These are phyloP conservation scores for Acanthosoma haemorrhoidale DNA, from an alignment of 2,888 invertebrate species.

Conservation along the genomic window DNA sequence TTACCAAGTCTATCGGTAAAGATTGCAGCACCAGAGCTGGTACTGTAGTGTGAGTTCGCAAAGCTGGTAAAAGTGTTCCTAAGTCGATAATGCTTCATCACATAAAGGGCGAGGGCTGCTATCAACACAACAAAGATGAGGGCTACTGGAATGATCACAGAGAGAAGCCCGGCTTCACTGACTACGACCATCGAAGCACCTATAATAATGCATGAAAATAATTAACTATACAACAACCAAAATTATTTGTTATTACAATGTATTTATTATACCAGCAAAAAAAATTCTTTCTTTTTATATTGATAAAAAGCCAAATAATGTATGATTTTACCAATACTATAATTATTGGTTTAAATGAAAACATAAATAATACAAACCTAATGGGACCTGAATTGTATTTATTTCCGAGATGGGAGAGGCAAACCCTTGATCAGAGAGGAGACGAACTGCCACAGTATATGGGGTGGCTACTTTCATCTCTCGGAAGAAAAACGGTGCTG, in stretches of 20 bases:
- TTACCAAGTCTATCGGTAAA: slow-evolving; percentile 67
- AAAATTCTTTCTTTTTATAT: too few relatives aligned
- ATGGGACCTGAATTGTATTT: slow-evolving; percentile 45
- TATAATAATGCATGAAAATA: too few relatives aligned
- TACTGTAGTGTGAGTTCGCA: slow-evolving; percentile 79
- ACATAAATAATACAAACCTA: neutral
- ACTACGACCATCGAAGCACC: slow-evolving; percentile 43
- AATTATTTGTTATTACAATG: too few relatives aligned
- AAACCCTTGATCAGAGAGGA: slow-evolving; percentile 57
- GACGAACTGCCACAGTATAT: slow-evolving; percentile 61
- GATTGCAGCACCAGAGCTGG: slow-evolving; percentile 78
- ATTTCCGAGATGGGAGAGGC: slow-evolving; percentile 59
- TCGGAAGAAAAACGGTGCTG: slow-evolving; percentile 55
- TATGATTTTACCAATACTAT: too few relatives aligned
- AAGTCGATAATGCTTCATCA: slow-evolving; percentile 47
- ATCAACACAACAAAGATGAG: slow-evolving; percentile 53
- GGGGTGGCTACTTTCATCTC: slow-evolving; percentile 50
- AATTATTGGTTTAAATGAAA: too few relatives aligned
- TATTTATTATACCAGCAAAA: too few relatives aligned
- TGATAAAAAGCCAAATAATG: too few relatives aligned
- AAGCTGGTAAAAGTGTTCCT: slow-evolving; percentile 74
- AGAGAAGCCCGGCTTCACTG: slow-evolving; percentile 46
- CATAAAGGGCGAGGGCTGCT: slow-evolving; percentile 58
- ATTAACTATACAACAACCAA: too few relatives aligned
- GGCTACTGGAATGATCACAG: slow-evolving; percentile 54